Evolutionary conservation across 2,113 vertebrate species (phyloP).

Genomic region (Martes martes): DNA sequence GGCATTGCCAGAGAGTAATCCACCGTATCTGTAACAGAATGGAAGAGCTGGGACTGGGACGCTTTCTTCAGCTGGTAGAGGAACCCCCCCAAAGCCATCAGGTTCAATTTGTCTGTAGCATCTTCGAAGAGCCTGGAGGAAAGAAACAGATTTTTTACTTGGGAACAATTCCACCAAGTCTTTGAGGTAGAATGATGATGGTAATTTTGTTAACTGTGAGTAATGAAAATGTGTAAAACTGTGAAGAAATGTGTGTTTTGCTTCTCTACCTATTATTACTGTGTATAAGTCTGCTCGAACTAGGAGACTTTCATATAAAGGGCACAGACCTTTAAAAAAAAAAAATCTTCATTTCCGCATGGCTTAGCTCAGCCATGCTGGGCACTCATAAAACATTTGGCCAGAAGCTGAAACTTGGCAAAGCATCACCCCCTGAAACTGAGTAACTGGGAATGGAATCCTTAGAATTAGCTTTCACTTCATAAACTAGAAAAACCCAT

Average conservation of each 20-base stretch:
- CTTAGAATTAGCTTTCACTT: not conserved
- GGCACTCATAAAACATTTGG: not conserved
- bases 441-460: not conserved
- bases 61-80: constrained; percentile 96
- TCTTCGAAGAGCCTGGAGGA: constrained; percentile 95
- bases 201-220: constrained; percentile 11
- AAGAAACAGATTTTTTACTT: constrained; percentile 47
- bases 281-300: not conserved
- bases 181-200: not conserved
- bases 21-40: constrained; percentile 92
- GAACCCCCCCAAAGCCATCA: constrained; percentile 91
- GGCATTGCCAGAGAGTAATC: constrained; percentile 97
- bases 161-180: constrained; percentile 46
- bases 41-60: constrained; percentile 95
- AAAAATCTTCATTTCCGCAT: not conserved
- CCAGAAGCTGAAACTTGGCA: not conserved
- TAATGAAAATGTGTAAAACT: not conserved
- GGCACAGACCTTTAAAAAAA: not conserved
- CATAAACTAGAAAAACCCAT: not conserved
- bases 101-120: constrained; percentile 92
- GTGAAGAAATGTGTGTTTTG: not conserved
- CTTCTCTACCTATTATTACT: not conserved
- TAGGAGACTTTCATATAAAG: not conserved
- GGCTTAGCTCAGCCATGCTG: not conserved
- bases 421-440: not conserved